A percentile compares a stretch with the other conserved stretches of the same genome.
Conservation (phyloP, 1,140 invertebrate species). For the Bombus sibiricus region DNA sequence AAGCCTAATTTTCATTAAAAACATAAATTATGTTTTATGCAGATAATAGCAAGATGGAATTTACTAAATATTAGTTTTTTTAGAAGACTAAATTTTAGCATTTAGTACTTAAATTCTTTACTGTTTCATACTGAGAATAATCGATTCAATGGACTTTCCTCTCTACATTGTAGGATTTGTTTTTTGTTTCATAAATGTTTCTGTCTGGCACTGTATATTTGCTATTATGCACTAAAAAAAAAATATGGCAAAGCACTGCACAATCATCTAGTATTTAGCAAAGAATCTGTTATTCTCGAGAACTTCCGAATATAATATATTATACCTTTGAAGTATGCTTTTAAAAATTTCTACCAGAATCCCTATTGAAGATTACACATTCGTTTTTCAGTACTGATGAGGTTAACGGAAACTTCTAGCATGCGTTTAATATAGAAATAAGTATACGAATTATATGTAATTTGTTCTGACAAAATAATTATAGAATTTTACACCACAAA, state of each 20-base stretch:
- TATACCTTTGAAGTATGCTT: slow-evolving; percentile 15
- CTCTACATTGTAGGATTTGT: slow-evolving; percentile 17
- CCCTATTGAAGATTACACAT: neutral
- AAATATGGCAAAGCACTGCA: neutral
- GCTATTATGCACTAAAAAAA: neutral
- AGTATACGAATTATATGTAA: slow-evolving; percentile 46
- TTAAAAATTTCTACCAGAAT: neutral
- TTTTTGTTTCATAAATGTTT: neutral
- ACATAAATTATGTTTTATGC: neutral
- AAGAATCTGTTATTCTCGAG: slow-evolving; percentile 54
- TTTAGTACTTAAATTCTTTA: slow-evolving; percentile 55
- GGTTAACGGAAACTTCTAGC: slow-evolving; percentile 14
- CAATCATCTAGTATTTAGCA: slow-evolving; percentile 13
- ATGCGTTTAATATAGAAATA: slow-evolving; percentile 31
- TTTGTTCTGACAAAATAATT: slow-evolving; percentile 46
- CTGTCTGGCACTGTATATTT: slow-evolving; percentile 1
- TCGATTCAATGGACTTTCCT: slow-evolving; percentile 28
- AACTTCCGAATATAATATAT: slow-evolving; percentile 8
- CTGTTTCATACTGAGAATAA: slow-evolving; percentile 48
- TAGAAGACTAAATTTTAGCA: slow-evolving; percentile 4
- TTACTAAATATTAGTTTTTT: slow-evolving; percentile 20
- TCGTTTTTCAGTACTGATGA: neutral
- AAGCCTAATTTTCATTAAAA: slow-evolving; percentile 15
- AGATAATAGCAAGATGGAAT: neutral
- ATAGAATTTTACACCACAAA: slow-evolving; percentile 48